These are phyloP conservation scores for Lota lota DNA, from an alignment of 2,113 vertebrate species.

Conservation along the genomic window DNA sequence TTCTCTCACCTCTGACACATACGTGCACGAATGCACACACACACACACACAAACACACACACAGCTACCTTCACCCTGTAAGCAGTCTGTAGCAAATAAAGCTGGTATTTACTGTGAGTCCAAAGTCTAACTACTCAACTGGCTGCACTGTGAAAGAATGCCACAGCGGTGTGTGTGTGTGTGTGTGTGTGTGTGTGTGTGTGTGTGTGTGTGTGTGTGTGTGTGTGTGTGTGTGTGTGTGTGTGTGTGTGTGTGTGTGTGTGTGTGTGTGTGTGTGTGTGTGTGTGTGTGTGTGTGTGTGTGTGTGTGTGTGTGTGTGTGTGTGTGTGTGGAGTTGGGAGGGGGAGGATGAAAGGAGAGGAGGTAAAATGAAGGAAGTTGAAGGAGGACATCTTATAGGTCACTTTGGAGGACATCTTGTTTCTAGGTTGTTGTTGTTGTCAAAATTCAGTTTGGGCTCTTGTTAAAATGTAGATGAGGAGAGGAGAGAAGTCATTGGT, in stretches of 20 bases:
- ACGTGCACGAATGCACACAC: neutral
- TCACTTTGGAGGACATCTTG: too few relatives aligned
- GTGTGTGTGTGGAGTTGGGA: neutral
- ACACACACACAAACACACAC: slow-evolving; percentile 26
- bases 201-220: neutral
- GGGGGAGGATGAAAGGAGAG: neutral
- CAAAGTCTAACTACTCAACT: slow-evolving; percentile 65
- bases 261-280: neutral
- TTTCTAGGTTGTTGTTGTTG: too few relatives aligned
- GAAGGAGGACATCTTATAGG: too few relatives aligned
- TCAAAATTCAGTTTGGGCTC: too few relatives aligned
- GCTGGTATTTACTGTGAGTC: slow-evolving; percentile 72
- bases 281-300: neutral
- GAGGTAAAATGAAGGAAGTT: neutral
- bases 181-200: too few relatives aligned
- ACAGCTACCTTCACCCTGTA: slow-evolving; percentile 35
- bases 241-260: neutral
- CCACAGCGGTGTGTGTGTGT: slow-evolving; percentile 19
- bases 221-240: neutral
- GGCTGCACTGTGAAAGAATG: slow-evolving; percentile 75
- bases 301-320: neutral
- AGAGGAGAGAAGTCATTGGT: neutral
- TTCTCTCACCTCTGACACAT: neutral
- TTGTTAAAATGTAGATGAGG: neutral
- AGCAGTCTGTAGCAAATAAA: slow-evolving; percentile 62